Conservation (phyloP, 1,140 invertebrate species). For the Cheumatopsyche charites region DNA sequence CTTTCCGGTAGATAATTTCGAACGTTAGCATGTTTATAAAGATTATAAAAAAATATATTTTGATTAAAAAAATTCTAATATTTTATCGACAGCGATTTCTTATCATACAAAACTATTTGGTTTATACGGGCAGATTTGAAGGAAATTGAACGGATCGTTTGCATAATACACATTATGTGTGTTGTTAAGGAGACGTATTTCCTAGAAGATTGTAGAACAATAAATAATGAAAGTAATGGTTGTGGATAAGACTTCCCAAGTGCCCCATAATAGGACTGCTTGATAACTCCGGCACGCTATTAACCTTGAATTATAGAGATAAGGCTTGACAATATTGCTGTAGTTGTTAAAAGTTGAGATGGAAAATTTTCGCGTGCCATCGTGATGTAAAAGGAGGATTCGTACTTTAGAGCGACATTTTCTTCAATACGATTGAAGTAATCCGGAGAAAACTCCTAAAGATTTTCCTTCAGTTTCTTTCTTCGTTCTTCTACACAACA, state of each 20-base stretch:
- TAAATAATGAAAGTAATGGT: slow-evolving; percentile 26
- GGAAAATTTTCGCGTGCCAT: slow-evolving; percentile 20
- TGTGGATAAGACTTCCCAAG: slow-evolving; percentile 23
- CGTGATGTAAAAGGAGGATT: background rate
- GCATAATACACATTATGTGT: slow-evolving; percentile 12
- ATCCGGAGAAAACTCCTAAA: no score
- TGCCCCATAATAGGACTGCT: slow-evolving; percentile 23
- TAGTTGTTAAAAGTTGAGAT: slow-evolving; percentile 27
- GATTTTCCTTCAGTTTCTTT: no score
- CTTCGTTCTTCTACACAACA: no score
- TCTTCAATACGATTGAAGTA: background rate
- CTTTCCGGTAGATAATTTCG: no score
- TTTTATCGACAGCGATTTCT: no score
- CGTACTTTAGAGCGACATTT: background rate
- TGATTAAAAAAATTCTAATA: no score
- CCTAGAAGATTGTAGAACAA: slow-evolving; percentile 19
- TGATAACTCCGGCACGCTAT: slow-evolving; percentile 26
- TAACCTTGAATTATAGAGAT: slow-evolving; percentile 27
- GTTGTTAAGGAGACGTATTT: slow-evolving; percentile 18
- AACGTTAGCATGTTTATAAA: no score
- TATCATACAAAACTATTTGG: slow-evolving; percentile 3
- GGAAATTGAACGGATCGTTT: slow-evolving; percentile 24
- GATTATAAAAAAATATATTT: no score
- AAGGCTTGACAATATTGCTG: slow-evolving; percentile 28
- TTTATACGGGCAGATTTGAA: slow-evolving; percentile 7